Percentiles rank a stretch among this genome's conserved stretches.
phyloP scores from a whole-genome alignment of 2,797 vertebrate species.

The Poeciliopsis infans region DNA sequence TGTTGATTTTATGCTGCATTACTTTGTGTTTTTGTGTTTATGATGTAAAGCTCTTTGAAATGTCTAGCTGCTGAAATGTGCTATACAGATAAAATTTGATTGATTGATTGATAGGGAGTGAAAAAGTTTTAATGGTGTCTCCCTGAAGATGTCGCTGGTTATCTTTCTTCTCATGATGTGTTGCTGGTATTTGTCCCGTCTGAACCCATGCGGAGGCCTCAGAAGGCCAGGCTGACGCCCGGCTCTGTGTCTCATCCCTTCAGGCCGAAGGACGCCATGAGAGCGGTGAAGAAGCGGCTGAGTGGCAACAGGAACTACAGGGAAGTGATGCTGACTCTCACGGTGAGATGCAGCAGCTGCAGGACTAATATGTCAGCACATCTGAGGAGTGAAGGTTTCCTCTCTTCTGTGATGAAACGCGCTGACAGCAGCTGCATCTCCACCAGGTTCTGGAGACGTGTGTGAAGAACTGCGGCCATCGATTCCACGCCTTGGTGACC shows the following conservation, averaged over 20 bases:
- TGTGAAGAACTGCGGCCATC: constrained; percentile 98
- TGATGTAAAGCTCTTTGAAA: no score
- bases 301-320: constrained; percentile 96
- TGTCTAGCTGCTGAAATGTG: no score
- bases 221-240: not conserved
- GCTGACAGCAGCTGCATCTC: constrained; percentile 6
- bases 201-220: constrained; percentile 5
- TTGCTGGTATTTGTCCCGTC: not conserved
- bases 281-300: constrained; percentile 95
- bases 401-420: not conserved
- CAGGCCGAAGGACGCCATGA: constrained; percentile 97
- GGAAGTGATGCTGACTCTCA: constrained; percentile 97
- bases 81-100: no score
- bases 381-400: not conserved
- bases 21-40: no score
- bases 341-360: constrained; percentile 81
- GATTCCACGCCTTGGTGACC: constrained; percentile 94
- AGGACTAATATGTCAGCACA: not conserved
- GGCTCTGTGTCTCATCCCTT: constrained; percentile 13
- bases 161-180: no score
- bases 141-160: not conserved
- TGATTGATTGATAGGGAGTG: no score
- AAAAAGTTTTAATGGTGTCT: not conserved
- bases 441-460: constrained; percentile 95
- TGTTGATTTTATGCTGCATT: no score